Evolutionary conservation across 2,113 vertebrate species (phyloP), one percentile per base, ranked within the genome.

Genomic region (Gymnarchus niloticus): DNA sequence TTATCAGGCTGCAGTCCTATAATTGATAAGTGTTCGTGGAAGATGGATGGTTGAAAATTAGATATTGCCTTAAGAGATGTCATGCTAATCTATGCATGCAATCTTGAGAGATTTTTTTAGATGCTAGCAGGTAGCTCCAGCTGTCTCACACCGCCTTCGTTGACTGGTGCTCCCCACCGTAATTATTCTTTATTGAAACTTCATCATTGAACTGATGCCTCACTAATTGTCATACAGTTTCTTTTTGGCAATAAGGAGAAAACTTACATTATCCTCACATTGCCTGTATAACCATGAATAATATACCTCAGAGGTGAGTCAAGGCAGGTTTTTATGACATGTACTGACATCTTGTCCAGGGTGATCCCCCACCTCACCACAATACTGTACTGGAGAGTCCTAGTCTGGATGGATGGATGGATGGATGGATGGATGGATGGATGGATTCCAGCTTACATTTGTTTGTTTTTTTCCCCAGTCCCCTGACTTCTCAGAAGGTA

Each of bases 211-310:
- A 28, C 65, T 73, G 65, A 73, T 73, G 41, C 65, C 33, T 73
- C 65, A 73, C 41, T 41, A 73, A 41, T 37, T 73, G 33, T 69
- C 61, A 69, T 33, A 69, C 37, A 33, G 33, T 73, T 41, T 41
- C 9, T 69, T n/a, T 69, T 69, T 69, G 65, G 65, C 65, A 69
- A 33, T 25, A 69, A 69, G 28, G 28, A 69, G 41, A 69, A 69
- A 69, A 69, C 65, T 69, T 69, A 69, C 65, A 69, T 69, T 69
- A 69, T 69, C 65, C 65, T 69, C 33, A 41, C 65, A 25, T 33
- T 41, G 65, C 65, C 65, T 69, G 28, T 37, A 37, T 17, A 33
- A 33, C 33, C 28, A 69, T 41, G 65, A 69, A 69, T 69, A 41
- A 69, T 69, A 41, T n/a, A n/a, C n/a, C n/a, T 33, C 65, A 37